Base-by-base conservation (phyloP, 2,113 vertebrate species). In the Dipodomys merriami region DNA sequence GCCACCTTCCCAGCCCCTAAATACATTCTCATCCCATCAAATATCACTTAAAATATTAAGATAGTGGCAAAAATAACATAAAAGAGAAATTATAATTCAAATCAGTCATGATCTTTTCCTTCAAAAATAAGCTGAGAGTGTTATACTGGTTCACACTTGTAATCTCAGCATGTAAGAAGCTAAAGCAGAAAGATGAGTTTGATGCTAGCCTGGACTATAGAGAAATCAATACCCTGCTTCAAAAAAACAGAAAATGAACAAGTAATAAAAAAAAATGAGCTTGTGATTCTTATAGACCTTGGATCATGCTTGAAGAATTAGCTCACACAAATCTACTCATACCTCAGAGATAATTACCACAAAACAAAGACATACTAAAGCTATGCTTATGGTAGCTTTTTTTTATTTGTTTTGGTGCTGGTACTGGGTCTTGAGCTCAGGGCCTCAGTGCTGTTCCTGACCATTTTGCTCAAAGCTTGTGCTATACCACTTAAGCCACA, bases 31-130 rank as follows among this genome's bases (percentile, higher is more conserved):
- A 92, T 7, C 23, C 18, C 25, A 10, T 95, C 25, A 84, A 94
- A 69, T 76, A 81, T 57, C 27, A 81, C 53, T 94, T 86, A 86
- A 86, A 92, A 91, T 91, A 87, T 81, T 79, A 95, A 92, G 60
- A 87, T 71, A 73, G 77, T 60, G 35, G 64, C 19, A 83, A 93
- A 95, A 95, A 91, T 65, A 89, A 74, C 20, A 27, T 72, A 19
- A 53, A 16, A 8, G 23, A 79, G 27, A 93, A 85, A 79, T 46
- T 60, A 7, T 33, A 94, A 87, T 85, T 93, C 35, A 90, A 93
- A 79, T 73, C 11, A 71, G 23, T 72, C n/a, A 81, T 13, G 6
- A 46, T 76, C 46, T 88, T 95, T 90, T 92, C 62, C 49, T 90
- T 95, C 79, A 78, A 91, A 96, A 95, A 92, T 62, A 64, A 74